Base-by-base conservation (phyloP, 1,140 invertebrate genomes). In the Pogonus chalceus region DNA sequence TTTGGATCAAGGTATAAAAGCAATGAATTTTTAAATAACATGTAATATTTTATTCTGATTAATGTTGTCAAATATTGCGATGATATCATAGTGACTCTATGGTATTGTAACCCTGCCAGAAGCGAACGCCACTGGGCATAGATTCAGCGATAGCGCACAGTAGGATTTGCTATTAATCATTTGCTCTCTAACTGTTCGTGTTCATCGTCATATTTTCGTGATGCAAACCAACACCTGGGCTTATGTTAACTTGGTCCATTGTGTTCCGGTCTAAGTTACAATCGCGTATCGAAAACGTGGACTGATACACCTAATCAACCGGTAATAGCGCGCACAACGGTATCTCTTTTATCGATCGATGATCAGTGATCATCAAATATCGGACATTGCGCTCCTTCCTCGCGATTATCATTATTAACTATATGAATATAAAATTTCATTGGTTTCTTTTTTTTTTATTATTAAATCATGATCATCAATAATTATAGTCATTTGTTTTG, bases 141-240 rank as follows among this genome's bases (percentile, higher is more conserved):
- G 18, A 16, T 10, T 43, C 37, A 18, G 37, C 37, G 37, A 43
- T 43, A 43, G 37, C 37, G 18, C 37, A 43, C 37, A 43, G 37
- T 43, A 43, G 37, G 37, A 12, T 43, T 43, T 43, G 37, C 18
- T 43, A 43, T 43, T 43, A 43, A 43, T 43, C 37, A 43, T 43
- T 43, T 43, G 9, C 37, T 16, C 9, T 10, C n/a, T n/a, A n/a
- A n/a, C n/a, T n/a, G n/a, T n/a, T 43, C 18, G 3, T 12, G 37
- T 43, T 43, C 4, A 4, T 16, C 9, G 37, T 3, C 3, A 9
- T 12, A 18, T 43, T 12, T 18, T 9, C n/a, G n/a, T n/a, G 9
- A 12, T 43, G 37, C 37, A 43, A 43, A 43, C 7, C 37, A 43
- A 9, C 37, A 12, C 9, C 9, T 12, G 37, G 18, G n/a, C n/a